A percentile compares a stretch with the other conserved stretches of the same genome.
phyloP scores from a whole-genome alignment of 30 jellyfish, hydroid and myxozoan species.

The Sanderia malayensis region DNA sequence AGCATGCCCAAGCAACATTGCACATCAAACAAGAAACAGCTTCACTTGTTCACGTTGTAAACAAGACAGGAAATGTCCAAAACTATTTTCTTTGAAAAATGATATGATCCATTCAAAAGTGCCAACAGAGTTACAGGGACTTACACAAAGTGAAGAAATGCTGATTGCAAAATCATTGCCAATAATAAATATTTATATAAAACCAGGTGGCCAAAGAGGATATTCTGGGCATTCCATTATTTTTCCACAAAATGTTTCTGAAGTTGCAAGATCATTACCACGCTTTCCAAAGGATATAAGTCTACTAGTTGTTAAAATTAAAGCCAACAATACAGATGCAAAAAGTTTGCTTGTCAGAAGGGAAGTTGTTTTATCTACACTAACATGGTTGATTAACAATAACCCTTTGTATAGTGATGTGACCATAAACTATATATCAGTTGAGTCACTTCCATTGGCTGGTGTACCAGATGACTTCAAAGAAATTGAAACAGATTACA shows the following conservation, averaged over 20 bases:
- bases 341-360: slow-evolving; percentile 19
- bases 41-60: slow-evolving; percentile 12
- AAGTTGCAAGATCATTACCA: slow-evolving; percentile 22
- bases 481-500: slow-evolving; percentile 10
- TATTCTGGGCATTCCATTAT: slow-evolving; percentile 41
- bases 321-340: slow-evolving; percentile 13
- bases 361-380: slow-evolving; percentile 24
- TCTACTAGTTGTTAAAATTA: slow-evolving; percentile 8
- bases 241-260: slow-evolving; percentile 33
- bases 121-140: slow-evolving; percentile 36
- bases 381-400: slow-evolving; percentile 47
- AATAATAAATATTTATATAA: slow-evolving; percentile 28
- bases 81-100: slow-evolving; percentile 5
- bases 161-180: slow-evolving; percentile 38
- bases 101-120: slow-evolving; percentile 40
- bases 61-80: slow-evolving; percentile 10
- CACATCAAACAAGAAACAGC: neutral
- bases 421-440: slow-evolving; percentile 9
- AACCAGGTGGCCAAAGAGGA: slow-evolving; percentile 50
- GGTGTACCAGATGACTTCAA: slow-evolving; percentile 1
- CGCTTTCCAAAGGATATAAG: slow-evolving; percentile 25
- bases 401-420: slow-evolving; percentile 35
- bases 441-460: slow-evolving; percentile 23
- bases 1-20: slow-evolving; percentile 2
- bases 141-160: slow-evolving; percentile 52